Percentiles rank a stretch among this genome's conserved stretches.
These are phyloP conservation scores for Drosophila burlai DNA, from an alignment of 1,140 invertebrate species.

Conservation along the genomic window DNA sequence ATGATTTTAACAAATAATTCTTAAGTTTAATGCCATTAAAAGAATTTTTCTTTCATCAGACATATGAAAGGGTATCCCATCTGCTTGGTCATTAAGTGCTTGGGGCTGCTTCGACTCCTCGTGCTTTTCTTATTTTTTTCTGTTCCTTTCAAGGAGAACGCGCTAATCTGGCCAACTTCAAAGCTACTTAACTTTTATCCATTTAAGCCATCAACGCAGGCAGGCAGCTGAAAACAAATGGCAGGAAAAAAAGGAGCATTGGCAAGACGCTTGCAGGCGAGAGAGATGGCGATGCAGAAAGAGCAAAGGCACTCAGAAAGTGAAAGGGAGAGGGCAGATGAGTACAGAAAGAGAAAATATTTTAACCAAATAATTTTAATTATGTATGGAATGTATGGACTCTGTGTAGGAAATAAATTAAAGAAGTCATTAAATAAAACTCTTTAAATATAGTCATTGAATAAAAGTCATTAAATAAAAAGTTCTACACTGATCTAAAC, in stretches of 20 bases:
- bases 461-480: no score
- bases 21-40: background rate
- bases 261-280: constrained; percentile 31
- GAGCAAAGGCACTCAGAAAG: background rate
- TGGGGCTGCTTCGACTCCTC: constrained; percentile 26
- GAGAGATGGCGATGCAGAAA: background rate
- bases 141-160: constrained; percentile 52
- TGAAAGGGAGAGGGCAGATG: background rate
- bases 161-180: constrained; percentile 81
- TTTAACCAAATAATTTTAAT: background rate
- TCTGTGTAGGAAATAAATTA: background rate
- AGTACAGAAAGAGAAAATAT: background rate
- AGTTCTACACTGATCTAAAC: no score
- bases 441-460: no score
- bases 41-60: background rate
- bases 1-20: background rate
- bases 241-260: constrained; percentile 60
- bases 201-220: constrained; percentile 78
- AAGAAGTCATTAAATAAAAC: background rate
- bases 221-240: constrained; percentile 69
- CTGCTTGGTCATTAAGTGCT: constrained; percentile 21
- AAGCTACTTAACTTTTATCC: constrained; percentile 82
- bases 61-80: constrained; percentile 51
- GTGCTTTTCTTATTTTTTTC: constrained; percentile 52
- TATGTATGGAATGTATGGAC: background rate